Evolutionary conservation across 2,113 vertebrate species (phyloP).

Genomic region (Symphodus melops): DNA sequence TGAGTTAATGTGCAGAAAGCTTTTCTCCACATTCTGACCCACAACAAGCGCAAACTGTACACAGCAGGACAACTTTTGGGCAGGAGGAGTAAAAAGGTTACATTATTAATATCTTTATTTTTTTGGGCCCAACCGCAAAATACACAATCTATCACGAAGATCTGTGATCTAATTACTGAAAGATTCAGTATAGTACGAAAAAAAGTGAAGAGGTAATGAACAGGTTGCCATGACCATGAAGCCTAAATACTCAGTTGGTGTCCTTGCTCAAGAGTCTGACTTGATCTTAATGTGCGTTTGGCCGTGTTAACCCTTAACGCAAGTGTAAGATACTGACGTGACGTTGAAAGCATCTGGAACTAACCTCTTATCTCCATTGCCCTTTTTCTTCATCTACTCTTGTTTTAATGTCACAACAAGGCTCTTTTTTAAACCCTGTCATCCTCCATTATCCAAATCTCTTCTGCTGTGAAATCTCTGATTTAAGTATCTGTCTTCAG

Average conservation of each 20-base stretch:
- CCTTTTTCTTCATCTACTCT: constrained; percentile 5
- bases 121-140: too few species aligned
- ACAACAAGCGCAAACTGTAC: too few species aligned
- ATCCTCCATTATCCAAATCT: background rate
- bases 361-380: constrained; percentile 24
- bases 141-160: too few species aligned
- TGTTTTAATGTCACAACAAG: background rate
- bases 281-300: background rate
- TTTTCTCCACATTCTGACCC: too few species aligned
- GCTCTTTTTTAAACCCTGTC: background rate
- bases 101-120: too few species aligned
- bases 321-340: background rate
- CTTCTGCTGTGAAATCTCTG: constrained; percentile 14
- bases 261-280: background rate
- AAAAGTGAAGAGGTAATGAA: constrained; percentile 15
- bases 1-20: too few species aligned
- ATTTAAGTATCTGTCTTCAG: constrained; percentile 22
- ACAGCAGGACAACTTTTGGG: too few species aligned
- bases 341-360: constrained; percentile 1
- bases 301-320: background rate
- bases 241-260: constrained; percentile 4
- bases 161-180: background rate
- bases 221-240: constrained; percentile 32
- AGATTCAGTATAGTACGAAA: constrained; percentile 18
- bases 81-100: too few species aligned